Conservation (phyloP, 2,888 invertebrate genomes). For the Osmoderma eremita region DNA sequence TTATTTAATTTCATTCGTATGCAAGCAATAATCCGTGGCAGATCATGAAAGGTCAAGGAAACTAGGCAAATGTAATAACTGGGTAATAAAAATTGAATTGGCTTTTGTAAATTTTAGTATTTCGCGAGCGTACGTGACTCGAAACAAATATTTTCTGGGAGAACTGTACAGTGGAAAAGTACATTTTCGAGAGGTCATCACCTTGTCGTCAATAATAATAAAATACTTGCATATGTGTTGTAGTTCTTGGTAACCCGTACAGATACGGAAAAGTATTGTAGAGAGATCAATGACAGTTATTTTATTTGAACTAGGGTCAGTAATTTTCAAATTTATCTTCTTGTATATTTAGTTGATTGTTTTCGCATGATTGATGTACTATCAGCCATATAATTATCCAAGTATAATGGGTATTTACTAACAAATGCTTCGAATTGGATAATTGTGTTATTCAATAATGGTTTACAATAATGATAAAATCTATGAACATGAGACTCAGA, state of each 20-base stretch:
- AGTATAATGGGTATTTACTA: no score
- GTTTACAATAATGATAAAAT: no score
- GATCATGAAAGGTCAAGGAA: conserved; percentile 9
- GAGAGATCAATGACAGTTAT: conserved; percentile 4
- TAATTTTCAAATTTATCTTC: background rate
- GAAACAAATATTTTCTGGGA: conserved; percentile 1
- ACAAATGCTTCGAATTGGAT: no score
- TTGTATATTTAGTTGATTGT: background rate
- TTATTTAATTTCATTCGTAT: background rate
- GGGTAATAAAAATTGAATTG: conserved; percentile 1
- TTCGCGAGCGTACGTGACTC: conserved; percentile 25
- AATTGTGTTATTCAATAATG: no score
- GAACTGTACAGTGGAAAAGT: conserved; percentile 3
- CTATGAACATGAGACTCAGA: no score
- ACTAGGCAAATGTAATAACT: background rate
- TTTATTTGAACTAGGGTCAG: background rate
- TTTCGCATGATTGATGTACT: background rate
- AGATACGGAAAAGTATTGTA: no score
- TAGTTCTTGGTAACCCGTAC: no score
- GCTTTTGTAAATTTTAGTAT: conserved; percentile 14
- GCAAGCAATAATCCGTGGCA: conserved; percentile 2
- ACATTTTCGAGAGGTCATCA: conserved; percentile 17
- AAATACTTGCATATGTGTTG: background rate
- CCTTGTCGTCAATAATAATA: background rate
- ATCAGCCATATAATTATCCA: no score